phyloP scores from a whole-genome alignment of 2,113 vertebrate genomes.

The Nymphicus hollandicus region DNA sequence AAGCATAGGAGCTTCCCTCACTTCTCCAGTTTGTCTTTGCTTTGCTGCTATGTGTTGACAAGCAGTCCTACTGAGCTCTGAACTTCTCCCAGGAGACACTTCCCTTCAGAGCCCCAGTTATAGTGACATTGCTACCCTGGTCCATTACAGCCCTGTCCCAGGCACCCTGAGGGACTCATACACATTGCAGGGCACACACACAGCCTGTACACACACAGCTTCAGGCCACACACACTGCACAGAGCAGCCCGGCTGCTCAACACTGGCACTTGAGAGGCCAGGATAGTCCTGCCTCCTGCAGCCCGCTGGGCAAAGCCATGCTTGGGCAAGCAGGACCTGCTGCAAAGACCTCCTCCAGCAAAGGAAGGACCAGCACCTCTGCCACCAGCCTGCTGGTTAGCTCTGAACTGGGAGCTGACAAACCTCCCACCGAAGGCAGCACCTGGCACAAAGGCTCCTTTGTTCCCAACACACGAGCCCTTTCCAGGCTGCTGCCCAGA shows the following conservation, averaged over 20 bases:
- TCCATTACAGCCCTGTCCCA: background rate
- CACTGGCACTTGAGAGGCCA: background rate
- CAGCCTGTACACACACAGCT: background rate
- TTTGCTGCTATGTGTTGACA: background rate
- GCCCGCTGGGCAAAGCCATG: fast-evolving
- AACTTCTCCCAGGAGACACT: background rate
- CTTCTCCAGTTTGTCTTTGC: background rate
- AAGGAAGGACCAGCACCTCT: background rate
- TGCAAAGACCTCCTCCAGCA: background rate
- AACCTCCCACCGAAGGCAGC: background rate
- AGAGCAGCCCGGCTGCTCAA: background rate
- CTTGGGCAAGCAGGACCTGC: background rate
- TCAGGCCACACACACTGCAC: background rate
- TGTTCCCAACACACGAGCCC: background rate
- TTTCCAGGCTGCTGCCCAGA: background rate
- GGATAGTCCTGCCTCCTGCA: background rate
- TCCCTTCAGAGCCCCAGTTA: background rate
- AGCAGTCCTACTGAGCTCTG: background rate
- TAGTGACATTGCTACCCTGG: background rate
- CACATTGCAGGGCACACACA: background rate
- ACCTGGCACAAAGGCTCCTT: background rate
- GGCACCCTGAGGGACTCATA: background rate
- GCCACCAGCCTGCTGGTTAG: background rate
- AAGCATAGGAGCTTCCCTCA: background rate
- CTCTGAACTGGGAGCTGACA: background rate